Evolutionary conservation across 2,113 vertebrate genomes (phyloP), one percentile per base, ranked within the genome.

Genomic region (Macaca nemestrina): DNA sequence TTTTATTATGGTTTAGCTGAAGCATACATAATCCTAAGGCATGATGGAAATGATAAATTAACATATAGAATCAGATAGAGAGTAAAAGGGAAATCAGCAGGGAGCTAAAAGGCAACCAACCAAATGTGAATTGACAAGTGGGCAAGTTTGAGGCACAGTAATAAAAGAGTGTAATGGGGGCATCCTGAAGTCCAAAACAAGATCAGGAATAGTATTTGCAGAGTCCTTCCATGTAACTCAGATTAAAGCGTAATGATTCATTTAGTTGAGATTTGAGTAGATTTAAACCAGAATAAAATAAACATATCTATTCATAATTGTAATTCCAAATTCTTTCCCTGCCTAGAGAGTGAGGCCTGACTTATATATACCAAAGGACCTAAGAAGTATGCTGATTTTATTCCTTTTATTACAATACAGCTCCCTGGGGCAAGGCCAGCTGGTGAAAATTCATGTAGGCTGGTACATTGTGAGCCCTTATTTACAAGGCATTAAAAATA

Each of bases 401-500:
- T 96, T 88, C 55, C 11, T 92, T 95, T 93, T 88, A 91, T 91
- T 89, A 78, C n/a, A 82, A 48, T 40, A 68, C 45, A 92, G 81
- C 45, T 92, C 90, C 92, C 89, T 85, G 22, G 50, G 59, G 45
- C 61, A 95, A 83, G 81, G 72, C 43, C 20, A 16, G 43, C 73
- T 93, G 73, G 59, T 79, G 32, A 91, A 96, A 88, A 97, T 92
- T 93, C 79, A 91, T 67, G 82, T 85, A 67, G 72, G n/a, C 57
- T 43, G 52, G 35, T 94, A 55, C 17, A 40, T 1, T 89, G 32
- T 70, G 72, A 89, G 27, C 4, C 10, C 52, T 96, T 75, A 87
- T 95, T 89, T 95, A 79, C 18, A 89, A 68, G 40, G 22, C 52
- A 96, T 96, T 97, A 95, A 95, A 92, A 94, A 97, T 86, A 80